These are phyloP conservation scores for Drosophila niveifrons DNA, from an alignment of 2,888 invertebrate species.

Conservation along the genomic window DNA sequence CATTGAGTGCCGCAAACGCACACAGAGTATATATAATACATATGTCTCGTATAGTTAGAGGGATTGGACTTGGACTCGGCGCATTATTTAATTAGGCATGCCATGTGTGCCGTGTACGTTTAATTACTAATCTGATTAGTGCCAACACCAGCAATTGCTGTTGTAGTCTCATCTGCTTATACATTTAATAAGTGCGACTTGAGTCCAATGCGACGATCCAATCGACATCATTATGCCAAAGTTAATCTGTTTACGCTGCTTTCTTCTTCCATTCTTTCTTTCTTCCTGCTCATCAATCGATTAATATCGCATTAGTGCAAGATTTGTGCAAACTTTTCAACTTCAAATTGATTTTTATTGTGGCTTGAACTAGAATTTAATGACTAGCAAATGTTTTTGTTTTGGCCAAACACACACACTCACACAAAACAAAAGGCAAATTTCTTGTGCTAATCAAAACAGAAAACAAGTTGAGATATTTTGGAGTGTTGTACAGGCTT, in stretches of 20 bases:
- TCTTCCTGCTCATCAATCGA: slow-evolving; percentile 6
- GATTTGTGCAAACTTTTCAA: not conserved
- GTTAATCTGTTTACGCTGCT: slow-evolving; percentile 5
- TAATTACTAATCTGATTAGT: slow-evolving; percentile 47
- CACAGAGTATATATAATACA: not conserved
- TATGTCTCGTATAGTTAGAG: slow-evolving; percentile 5
- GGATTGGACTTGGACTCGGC: slow-evolving; percentile 2
- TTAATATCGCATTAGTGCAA: slow-evolving; percentile 2
- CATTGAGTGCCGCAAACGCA: slow-evolving; percentile 41
- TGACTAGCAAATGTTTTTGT: not conserved
- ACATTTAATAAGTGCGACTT: slow-evolving; percentile 24
- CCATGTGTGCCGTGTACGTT: slow-evolving; percentile 35
- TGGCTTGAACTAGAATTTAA: not conserved
- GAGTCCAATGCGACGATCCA: slow-evolving; percentile 18
- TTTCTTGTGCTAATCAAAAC: slow-evolving; percentile 8
- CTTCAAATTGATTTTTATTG: not conserved
- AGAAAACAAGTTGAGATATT: slow-evolving; percentile 1
- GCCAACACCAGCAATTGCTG: slow-evolving; percentile 3
- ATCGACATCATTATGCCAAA: slow-evolving; percentile 23
- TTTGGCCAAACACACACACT: not conserved
- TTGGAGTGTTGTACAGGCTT: slow-evolving; percentile 2
- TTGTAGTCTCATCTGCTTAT: slow-evolving; percentile 10
- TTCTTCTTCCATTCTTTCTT: not conserved
- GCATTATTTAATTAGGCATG: slow-evolving; percentile 44
- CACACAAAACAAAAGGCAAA: not conserved